These are phyloP conservation scores for Azemiops feae DNA, from an alignment of 2,113 vertebrate species.

Conservation along the genomic window DNA sequence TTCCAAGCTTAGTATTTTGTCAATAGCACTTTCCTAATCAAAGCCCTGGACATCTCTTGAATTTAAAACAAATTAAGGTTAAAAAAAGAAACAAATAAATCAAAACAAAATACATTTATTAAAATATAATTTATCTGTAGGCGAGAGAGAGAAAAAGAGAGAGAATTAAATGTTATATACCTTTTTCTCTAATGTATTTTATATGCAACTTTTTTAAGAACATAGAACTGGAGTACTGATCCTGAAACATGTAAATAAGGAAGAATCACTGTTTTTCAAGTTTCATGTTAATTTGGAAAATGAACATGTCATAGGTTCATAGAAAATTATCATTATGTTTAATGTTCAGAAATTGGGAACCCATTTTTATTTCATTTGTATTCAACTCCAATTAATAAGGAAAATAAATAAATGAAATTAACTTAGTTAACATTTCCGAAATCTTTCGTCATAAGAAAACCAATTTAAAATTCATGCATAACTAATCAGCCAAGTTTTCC, in stretches of 20 bases:
- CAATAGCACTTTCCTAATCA: constrained; percentile 35
- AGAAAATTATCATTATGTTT: not conserved
- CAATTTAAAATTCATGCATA: not conserved
- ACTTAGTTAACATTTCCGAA: not conserved
- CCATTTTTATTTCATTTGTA: not conserved
- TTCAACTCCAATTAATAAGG: not conserved
- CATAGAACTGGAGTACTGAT: not conserved
- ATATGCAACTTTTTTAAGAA: not conserved
- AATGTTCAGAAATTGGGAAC: not conserved
- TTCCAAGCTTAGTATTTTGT: constrained; percentile 38
- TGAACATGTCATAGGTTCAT: not conserved
- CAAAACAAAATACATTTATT: not conserved
- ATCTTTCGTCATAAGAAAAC: not conserved
- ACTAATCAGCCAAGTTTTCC: not conserved
- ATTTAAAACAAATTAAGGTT: constrained; percentile 25
- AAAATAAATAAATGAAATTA: not conserved
- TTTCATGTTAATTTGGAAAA: not conserved
- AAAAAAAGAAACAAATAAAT: not conserved
- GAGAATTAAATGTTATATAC: not conserved
- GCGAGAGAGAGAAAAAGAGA: not conserved
- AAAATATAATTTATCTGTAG: not conserved
- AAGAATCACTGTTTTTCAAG: not conserved
- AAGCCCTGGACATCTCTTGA: constrained; percentile 32
- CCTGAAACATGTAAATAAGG: not conserved
- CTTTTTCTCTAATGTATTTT: not conserved